Evolutionary conservation across 2,113 vertebrate genomes (phyloP).

Genomic region (Poecile atricapillus): DNA sequence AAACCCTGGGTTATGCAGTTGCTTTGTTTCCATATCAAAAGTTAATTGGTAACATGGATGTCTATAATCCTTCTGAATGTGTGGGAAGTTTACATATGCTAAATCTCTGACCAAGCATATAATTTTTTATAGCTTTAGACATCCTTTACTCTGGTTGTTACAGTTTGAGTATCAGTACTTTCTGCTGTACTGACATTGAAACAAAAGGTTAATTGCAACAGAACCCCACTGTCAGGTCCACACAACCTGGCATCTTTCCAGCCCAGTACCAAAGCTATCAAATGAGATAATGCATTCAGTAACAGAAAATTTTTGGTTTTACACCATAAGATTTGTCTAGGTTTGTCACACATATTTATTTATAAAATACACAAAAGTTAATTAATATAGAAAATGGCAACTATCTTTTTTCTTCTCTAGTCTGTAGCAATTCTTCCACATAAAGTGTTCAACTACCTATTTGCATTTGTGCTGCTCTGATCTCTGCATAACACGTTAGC

Average conservation of each 20-base stretch:
- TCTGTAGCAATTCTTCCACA: not conserved
- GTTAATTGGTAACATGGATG: not conserved
- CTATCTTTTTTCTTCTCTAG: not conserved
- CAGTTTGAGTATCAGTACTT: not conserved
- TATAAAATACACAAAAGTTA: not conserved
- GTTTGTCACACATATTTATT: not conserved
- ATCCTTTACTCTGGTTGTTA: not conserved
- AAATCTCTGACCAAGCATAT: not conserved
- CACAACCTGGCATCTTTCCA: not conserved
- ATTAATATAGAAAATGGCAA: not conserved
- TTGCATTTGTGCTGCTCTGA: not conserved
- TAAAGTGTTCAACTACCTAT: not conserved
- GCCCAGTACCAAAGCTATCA: not conserved
- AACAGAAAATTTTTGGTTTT: not conserved
- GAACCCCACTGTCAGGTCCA: not conserved
- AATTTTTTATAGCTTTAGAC: not conserved
- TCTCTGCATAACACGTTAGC: accelerated
- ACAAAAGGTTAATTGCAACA: not conserved
- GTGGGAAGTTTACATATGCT: not conserved
- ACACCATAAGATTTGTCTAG: not conserved
- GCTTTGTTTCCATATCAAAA: not conserved
- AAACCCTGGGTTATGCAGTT: not conserved
- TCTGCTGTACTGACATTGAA: not conserved
- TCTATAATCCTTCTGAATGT: not conserved
- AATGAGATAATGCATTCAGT: not conserved